Evolutionary conservation across 2,113 vertebrate genomes (phyloP).

Genomic region (Barnardius zonarius): DNA sequence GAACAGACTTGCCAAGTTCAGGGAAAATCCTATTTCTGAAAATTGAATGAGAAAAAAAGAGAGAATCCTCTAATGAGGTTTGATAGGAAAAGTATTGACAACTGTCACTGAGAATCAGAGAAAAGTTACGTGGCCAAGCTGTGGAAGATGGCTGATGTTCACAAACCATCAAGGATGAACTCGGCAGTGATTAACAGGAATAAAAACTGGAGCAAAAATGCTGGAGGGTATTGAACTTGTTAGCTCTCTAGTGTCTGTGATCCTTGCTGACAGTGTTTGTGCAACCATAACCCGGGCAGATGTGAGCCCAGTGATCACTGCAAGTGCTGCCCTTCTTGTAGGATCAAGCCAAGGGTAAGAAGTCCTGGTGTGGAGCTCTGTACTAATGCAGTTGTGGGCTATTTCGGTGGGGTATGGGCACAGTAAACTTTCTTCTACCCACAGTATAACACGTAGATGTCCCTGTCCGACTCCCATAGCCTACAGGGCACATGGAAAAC

Average conservation of each 20-base stretch:
- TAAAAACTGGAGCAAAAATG: neutral
- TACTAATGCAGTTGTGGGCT: neutral
- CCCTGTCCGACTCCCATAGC: neutral
- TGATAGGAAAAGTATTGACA: neutral
- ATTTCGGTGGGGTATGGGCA: neutral
- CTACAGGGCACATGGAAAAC: neutral
- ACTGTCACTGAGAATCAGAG: neutral
- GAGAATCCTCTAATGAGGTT: neutral
- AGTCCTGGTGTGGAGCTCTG: neutral
- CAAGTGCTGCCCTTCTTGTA: neutral
- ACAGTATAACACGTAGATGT: accelerated
- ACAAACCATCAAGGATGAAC: neutral
- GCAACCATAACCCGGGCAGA: neutral
- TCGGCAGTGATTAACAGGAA: neutral
- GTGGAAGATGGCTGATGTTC: neutral
- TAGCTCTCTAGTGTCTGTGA: neutral
- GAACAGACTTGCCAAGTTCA: conserved; percentile 25
- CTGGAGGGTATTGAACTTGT: neutral
- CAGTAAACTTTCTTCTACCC: neutral
- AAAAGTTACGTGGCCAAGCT: neutral
- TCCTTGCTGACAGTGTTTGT: neutral
- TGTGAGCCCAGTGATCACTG: neutral
- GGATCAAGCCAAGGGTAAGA: neutral
- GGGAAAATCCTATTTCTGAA: conserved; percentile 1
- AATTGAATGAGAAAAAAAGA: neutral